These are phyloP conservation scores for Odontophorus gujanensis DNA, from an alignment of 2,113 vertebrate species.

Conservation along the genomic window DNA sequence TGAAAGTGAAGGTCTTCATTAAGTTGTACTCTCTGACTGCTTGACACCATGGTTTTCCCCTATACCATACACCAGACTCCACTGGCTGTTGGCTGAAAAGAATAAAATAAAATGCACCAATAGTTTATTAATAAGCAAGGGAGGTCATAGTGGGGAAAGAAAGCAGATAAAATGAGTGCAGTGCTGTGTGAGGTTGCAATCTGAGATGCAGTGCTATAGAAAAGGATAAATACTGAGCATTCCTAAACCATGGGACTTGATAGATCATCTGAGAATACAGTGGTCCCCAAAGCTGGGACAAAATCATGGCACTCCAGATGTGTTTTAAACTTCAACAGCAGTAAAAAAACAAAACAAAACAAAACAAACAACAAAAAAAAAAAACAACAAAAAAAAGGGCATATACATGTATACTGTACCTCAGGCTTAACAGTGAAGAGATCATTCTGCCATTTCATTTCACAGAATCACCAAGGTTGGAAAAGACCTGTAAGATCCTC, in stretches of 20 bases:
- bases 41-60: neutral
- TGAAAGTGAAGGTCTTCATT: neutral
- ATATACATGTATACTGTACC: rapidly evolving
- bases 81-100: neutral
- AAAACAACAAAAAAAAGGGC: neutral
- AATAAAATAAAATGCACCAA: rapidly evolving
- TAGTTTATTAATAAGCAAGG: neutral
- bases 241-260: neutral
- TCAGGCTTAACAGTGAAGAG: neutral
- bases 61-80: neutral
- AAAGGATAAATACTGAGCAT: neutral
- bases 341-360: no score
- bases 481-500: no score
- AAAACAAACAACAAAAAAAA: no score
- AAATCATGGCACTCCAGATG: neutral
- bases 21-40: neutral
- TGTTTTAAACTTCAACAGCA: neutral
- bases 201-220: neutral
- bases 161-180: neutral
- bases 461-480: no score
- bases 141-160: neutral
- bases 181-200: neutral
- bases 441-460: neutral
- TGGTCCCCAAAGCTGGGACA: neutral
- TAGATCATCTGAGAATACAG: neutral